phyloP scores from a whole-genome alignment of 2,113 vertebrate genomes.

The Spheniscus mendiculus region DNA sequence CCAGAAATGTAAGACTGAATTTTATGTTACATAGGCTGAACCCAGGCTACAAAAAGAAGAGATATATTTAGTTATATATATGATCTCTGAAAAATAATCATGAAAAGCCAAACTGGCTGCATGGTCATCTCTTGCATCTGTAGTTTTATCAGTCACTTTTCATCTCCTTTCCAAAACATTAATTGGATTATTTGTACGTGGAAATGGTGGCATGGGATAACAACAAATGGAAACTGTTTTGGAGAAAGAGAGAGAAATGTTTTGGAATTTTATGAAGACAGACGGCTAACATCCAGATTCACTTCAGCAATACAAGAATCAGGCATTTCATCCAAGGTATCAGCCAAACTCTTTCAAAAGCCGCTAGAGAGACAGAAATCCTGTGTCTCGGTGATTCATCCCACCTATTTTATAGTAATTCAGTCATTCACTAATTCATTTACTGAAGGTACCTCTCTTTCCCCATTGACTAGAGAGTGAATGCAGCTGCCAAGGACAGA shows the following conservation, averaged over 20 bases:
- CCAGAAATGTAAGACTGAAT: neutral
- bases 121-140: neutral
- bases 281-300: neutral
- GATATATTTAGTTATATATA: neutral
- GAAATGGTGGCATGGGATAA: fast-evolving
- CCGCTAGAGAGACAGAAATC: neutral
- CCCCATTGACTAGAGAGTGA: neutral
- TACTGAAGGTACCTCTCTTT: neutral
- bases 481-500: neutral
- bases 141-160: neutral
- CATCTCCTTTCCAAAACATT: neutral
- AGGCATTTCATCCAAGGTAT: neutral
- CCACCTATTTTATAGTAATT: neutral
- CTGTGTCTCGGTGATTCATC: neutral
- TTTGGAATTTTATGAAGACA: neutral
- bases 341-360: neutral
- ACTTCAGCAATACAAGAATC: neutral
- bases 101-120: neutral
- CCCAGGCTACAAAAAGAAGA: neutral
- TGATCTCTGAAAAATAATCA: neutral
- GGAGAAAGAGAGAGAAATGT: neutral
- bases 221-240: neutral
- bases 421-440: neutral
- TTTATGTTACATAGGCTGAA: neutral
- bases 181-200: neutral